Evolutionary conservation across 2,888 invertebrate genomes (phyloP).

Genomic region (Empis livida): DNA sequence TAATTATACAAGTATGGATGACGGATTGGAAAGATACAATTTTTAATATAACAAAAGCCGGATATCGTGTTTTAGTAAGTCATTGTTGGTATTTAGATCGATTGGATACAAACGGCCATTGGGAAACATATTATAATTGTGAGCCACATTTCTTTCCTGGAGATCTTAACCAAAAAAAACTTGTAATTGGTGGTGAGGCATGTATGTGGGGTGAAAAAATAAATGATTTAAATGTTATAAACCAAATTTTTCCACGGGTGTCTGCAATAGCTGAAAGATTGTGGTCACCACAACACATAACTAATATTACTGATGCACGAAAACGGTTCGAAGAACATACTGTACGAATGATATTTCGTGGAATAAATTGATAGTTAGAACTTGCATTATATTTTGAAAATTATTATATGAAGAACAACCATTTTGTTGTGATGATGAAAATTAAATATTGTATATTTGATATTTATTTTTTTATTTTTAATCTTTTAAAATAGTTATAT

Average conservation of each 20-base stretch:
- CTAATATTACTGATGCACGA: constrained; percentile 36
- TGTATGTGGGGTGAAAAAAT: constrained; percentile 89
- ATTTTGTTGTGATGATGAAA: no score
- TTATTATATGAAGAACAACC: no score
- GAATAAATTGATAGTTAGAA: constrained; percentile 53
- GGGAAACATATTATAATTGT: constrained; percentile 49
- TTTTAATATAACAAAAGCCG: constrained; percentile 43
- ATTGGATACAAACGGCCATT: constrained; percentile 45
- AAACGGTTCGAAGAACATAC: constrained; percentile 55
- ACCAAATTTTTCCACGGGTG: constrained; percentile 70
- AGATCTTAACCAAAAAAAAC: constrained; percentile 39
- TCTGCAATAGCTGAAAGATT: constrained; percentile 75
- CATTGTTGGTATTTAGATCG: constrained; percentile 78
- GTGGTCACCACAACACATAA: constrained; percentile 44
- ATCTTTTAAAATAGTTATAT: no score
- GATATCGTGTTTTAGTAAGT: constrained; percentile 57
- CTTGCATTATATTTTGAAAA: no score
- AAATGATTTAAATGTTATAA: constrained; percentile 47
- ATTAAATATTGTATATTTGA: no score
- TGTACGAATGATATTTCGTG: constrained; percentile 50
- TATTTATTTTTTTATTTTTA: no score
- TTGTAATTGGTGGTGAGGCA: constrained; percentile 82
- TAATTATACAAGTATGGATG: constrained; percentile 76
- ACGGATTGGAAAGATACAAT: constrained; percentile 15
- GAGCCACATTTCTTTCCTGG: constrained; percentile 51